These are phyloP conservation scores for Incurvaria masculella DNA, from an alignment of 2,888 invertebrate species.

Conservation along the genomic window DNA sequence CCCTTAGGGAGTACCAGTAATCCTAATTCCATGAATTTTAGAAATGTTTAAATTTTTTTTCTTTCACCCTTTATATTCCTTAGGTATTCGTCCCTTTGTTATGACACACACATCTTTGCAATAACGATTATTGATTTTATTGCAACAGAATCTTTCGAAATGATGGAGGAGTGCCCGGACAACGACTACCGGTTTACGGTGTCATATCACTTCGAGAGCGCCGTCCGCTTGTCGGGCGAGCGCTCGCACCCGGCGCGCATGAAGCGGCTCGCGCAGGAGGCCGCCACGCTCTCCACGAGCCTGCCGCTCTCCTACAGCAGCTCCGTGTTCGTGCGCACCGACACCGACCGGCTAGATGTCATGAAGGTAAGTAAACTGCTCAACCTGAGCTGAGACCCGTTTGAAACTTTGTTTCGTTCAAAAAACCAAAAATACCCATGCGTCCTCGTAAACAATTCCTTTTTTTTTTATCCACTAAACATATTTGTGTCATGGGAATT, in stretches of 20 bases:
- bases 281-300: conserved; percentile 88
- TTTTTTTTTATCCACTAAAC: no score
- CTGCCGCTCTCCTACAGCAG: conserved; percentile 91
- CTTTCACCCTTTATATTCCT: no score
- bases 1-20: background rate
- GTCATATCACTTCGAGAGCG: conserved; percentile 86
- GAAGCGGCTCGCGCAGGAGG: conserved; percentile 91
- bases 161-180: conserved; percentile 77
- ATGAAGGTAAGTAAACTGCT: conserved; percentile 93
- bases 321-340: conserved; percentile 93
- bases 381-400: no score
- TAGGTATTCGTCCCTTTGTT: no score
- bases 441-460: no score
- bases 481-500: no score
- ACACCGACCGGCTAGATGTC: conserved; percentile 89
- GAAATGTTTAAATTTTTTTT: background rate
- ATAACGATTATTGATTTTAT: background rate
- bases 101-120: no score
- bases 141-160: conserved; percentile 81
- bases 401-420: no score
- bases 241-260: conserved; percentile 83
- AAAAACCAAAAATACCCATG: no score
- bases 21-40: background rate
- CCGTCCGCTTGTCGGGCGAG: conserved; percentile 82
- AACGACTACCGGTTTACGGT: conserved; percentile 79